These are phyloP conservation scores for Argyrosomus regius DNA, from an alignment of 2,797 vertebrate species.

Conservation along the genomic window DNA sequence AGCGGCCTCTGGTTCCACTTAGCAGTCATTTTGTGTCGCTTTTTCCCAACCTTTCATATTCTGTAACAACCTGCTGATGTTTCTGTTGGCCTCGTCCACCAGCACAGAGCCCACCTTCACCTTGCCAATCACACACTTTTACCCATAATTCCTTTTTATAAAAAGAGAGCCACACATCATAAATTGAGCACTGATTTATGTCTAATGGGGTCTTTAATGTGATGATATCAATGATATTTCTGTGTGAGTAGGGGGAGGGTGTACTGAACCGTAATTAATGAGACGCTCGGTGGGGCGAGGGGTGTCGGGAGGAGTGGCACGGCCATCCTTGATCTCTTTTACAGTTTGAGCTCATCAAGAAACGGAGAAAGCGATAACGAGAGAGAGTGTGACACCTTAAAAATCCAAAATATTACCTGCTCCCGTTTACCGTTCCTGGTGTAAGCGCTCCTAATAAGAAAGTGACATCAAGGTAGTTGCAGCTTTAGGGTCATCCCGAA, in stretches of 20 bases:
- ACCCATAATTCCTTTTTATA: slow-evolving; percentile 21
- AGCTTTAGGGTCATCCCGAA: slow-evolving; percentile 90
- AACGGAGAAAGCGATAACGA: slow-evolving; percentile 39
- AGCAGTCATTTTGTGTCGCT: neutral
- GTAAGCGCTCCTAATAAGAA: slow-evolving; percentile 88
- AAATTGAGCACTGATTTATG: slow-evolving; percentile 47
- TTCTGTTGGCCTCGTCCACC: neutral
- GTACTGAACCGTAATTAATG: slow-evolving; percentile 85
- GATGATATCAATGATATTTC: slow-evolving; percentile 78
- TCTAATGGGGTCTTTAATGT: slow-evolving; percentile 69
- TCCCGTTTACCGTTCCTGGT: slow-evolving; percentile 32
- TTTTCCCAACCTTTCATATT: neutral
- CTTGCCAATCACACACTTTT: slow-evolving; percentile 34
- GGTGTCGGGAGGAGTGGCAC: slow-evolving; percentile 69
- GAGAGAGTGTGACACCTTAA: slow-evolving; percentile 42
- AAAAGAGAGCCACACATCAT: slow-evolving; percentile 32
- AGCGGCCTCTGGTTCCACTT: too few species aligned
- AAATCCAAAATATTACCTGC: slow-evolving; percentile 64
- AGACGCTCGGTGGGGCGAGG: slow-evolving; percentile 75
- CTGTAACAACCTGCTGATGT: neutral
- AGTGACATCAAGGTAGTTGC: slow-evolving; percentile 86
- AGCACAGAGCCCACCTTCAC: slow-evolving; percentile 5
- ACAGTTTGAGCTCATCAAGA: slow-evolving; percentile 61
- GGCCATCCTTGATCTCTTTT: slow-evolving; percentile 62
- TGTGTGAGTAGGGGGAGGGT: slow-evolving; percentile 68